phyloP scores from a whole-genome alignment of 1,140 invertebrate species.

The Drosophila dunni region DNA sequence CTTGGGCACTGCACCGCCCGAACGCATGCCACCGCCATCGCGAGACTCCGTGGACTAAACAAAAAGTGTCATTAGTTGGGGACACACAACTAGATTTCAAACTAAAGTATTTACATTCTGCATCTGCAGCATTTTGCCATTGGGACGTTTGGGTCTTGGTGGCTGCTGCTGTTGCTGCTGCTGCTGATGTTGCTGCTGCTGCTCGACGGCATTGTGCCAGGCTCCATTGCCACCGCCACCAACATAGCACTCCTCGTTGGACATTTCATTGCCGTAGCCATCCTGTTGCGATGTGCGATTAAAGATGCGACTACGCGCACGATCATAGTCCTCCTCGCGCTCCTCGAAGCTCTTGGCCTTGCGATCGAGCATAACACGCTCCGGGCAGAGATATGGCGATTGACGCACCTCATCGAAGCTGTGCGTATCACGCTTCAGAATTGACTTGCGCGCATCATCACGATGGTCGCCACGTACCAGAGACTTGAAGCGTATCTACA shows the following conservation, averaged over 20 bases:
- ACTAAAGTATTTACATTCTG: slow-evolving; percentile 61
- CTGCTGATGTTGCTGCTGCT: slow-evolving; percentile 61
- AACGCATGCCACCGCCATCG: slow-evolving; percentile 74
- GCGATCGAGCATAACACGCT: slow-evolving; percentile 88
- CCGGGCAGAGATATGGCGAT: slow-evolving; percentile 84
- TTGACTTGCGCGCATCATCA: slow-evolving; percentile 90
- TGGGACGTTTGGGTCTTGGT: slow-evolving; percentile 70
- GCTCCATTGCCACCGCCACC: slow-evolving; percentile 41
- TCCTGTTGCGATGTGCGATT: slow-evolving; percentile 85
- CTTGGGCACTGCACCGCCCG: slow-evolving; percentile 89
- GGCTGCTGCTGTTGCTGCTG: slow-evolving; percentile 57
- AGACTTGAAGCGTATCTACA: slow-evolving; percentile 86
- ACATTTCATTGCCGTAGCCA: slow-evolving; percentile 49
- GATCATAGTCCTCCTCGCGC: slow-evolving; percentile 94
- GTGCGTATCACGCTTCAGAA: slow-evolving; percentile 92
- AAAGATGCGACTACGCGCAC: slow-evolving; percentile 92
- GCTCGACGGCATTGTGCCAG: slow-evolving; percentile 65
- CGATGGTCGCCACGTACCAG: slow-evolving; percentile 87
- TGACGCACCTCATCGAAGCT: slow-evolving; percentile 89
- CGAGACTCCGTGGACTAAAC: slow-evolving; percentile 86
- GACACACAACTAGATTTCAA: not conserved
- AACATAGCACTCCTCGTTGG: slow-evolving; percentile 64
- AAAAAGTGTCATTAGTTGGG: slow-evolving; percentile 3
- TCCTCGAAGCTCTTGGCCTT: slow-evolving; percentile 96
- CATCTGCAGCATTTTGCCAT: slow-evolving; percentile 81